phyloP scores from a whole-genome alignment of 2,797 vertebrate species.

The Pangasius larnaudii region DNA sequence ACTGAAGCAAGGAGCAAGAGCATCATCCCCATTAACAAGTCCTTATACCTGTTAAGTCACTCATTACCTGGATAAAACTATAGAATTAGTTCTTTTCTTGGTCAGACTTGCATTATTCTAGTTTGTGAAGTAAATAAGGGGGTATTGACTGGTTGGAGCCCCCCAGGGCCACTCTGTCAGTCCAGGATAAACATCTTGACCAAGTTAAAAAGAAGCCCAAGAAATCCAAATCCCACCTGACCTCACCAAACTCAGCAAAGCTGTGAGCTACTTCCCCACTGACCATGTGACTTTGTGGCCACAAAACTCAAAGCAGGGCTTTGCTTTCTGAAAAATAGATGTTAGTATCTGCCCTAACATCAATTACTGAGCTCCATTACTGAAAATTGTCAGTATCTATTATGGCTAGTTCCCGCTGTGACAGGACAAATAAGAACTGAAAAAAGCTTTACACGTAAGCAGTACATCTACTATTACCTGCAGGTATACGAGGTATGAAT shows the following conservation, averaged over 20 bases:
- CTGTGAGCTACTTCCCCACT: neutral
- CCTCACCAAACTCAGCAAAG: neutral
- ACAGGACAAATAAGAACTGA: neutral
- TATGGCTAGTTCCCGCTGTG: neutral
- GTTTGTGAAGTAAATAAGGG: neutral
- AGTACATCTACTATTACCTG: neutral
- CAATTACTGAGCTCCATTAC: neutral
- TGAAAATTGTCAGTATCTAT: neutral
- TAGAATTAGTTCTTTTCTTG: neutral
- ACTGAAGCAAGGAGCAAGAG: neutral
- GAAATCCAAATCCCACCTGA: slow-evolving; percentile 10
- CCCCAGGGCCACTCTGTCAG: neutral
- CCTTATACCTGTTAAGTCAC: neutral
- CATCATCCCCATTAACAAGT: neutral
- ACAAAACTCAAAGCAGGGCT: neutral
- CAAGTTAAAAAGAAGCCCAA: neutral
- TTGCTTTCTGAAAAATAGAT: neutral
- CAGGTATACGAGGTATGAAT: neutral
- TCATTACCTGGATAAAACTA: neutral
- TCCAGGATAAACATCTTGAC: neutral
- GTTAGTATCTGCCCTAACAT: neutral
- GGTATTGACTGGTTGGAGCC: neutral
- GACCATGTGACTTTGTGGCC: neutral
- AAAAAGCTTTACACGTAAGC: neutral
- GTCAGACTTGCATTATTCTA: neutral